These are phyloP conservation scores for Ceriagrion tenellum DNA, from an alignment of 2,888 invertebrate species.

Conservation along the genomic window DNA sequence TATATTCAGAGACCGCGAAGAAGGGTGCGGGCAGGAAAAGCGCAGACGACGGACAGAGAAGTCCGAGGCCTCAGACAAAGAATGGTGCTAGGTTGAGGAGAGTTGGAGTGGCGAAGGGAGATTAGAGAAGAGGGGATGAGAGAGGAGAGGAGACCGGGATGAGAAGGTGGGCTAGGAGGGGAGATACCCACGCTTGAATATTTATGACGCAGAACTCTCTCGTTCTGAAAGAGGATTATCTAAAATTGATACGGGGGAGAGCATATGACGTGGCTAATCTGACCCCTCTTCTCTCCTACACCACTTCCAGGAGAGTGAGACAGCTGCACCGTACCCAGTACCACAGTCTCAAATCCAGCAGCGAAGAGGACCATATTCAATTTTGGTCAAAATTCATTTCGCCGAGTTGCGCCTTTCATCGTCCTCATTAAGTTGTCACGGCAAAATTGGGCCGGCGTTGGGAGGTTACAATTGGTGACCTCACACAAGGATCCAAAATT, in stretches of 20 bases:
- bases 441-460: not conserved
- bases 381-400: not conserved
- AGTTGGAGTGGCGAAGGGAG: too few species aligned
- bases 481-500: not conserved
- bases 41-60: not conserved
- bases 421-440: not conserved
- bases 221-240: slow-evolving; percentile 66
- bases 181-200: slow-evolving; percentile 45
- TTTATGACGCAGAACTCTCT: slow-evolving; percentile 64
- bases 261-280: slow-evolving; percentile 57
- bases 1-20: too few species aligned
- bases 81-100: too few species aligned
- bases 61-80: too few species aligned
- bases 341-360: not conserved
- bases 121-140: too few species aligned
- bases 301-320: not conserved
- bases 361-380: not conserved
- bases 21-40: too few species aligned
- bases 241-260: slow-evolving; percentile 65
- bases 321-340: not conserved
- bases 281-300: not conserved
- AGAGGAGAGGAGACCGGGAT: not conserved
- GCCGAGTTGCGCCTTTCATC: not conserved
- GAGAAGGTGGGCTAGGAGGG: not conserved
- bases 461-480: not conserved